Percentiles rank a stretch among this genome's conserved stretches.
phyloP scores from a whole-genome alignment of 2,113 vertebrate genomes.

The Leptosomus discolor region DNA sequence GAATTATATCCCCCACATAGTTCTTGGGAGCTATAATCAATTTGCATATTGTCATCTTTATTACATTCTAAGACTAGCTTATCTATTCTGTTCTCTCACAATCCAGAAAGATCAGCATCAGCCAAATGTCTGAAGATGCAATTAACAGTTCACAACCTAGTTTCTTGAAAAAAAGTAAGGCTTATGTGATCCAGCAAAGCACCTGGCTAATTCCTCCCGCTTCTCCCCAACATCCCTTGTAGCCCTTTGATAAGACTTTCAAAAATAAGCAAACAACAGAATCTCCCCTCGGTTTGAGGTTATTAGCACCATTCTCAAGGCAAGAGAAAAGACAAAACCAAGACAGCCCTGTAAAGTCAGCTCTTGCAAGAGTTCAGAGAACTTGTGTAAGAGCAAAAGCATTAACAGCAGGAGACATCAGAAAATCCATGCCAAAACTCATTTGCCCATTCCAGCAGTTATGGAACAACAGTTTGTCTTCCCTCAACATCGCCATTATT shows the following conservation, averaged over 20 bases:
- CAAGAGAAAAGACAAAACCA: not conserved
- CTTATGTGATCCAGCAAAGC: not conserved
- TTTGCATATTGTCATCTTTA: not conserved
- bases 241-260: not conserved
- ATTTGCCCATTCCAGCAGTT: not conserved
- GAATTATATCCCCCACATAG: fast-evolving
- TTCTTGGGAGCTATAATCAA: not conserved
- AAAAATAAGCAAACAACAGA: not conserved
- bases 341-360: not conserved
- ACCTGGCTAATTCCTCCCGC: not conserved
- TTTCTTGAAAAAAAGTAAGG: not conserved
- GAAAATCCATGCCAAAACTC: not conserved
- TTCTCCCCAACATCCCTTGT: not conserved
- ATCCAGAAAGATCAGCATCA: not conserved
- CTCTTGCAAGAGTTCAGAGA: not conserved
- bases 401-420: not conserved
- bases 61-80: not conserved
- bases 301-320: not conserved
- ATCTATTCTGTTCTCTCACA: not conserved
- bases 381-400: not conserved
- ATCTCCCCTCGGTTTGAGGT: too few relatives aligned
- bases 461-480: not conserved
- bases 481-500: not conserved
- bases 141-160: not conserved
- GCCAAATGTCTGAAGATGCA: not conserved